A percentile compares a stretch with the other conserved stretches of the same genome.
phyloP scores from a whole-genome alignment of 1,140 invertebrate genomes.

The Babylonia areolata region DNA sequence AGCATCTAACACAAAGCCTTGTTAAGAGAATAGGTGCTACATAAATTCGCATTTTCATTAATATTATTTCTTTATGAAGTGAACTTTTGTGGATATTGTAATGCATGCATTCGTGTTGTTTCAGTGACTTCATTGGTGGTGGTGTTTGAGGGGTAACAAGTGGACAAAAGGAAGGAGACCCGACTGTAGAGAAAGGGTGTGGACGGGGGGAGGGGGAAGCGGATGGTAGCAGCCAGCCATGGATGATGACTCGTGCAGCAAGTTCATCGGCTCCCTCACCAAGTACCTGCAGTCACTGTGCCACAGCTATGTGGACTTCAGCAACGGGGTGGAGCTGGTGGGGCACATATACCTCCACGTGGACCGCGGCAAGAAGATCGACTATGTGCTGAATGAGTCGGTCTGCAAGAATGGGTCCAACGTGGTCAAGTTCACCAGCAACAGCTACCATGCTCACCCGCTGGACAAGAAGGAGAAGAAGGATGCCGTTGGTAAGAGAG shows the following conservation, averaged over 20 bases:
- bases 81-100: too few species aligned
- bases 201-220: too few species aligned
- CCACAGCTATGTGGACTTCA: constrained; percentile 50
- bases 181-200: too few species aligned
- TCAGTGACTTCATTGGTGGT: neutral
- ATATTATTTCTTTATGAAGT: too few species aligned
- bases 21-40: too few species aligned
- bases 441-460: constrained; percentile 50
- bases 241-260: constrained; percentile 46
- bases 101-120: too few species aligned
- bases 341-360: constrained; percentile 50
- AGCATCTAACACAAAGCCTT: too few species aligned
- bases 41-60: too few species aligned
- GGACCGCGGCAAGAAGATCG: constrained; percentile 47
- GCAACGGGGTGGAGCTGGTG: constrained; percentile 44
- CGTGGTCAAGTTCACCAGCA: constrained; percentile 46
- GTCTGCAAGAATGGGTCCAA: constrained; percentile 50
- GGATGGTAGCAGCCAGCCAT: constrained; percentile 23
- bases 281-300: constrained; percentile 49
- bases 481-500: neutral
- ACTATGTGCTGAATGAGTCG: constrained; percentile 50
- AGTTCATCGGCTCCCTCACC: constrained; percentile 45
- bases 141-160: neutral
- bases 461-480: constrained; percentile 36
- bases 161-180: neutral